A percentile compares a stretch with the other conserved stretches of the same genome.
phyloP scores from a whole-genome alignment of 2,888 invertebrate species.

The Pollenia amentaria region DNA sequence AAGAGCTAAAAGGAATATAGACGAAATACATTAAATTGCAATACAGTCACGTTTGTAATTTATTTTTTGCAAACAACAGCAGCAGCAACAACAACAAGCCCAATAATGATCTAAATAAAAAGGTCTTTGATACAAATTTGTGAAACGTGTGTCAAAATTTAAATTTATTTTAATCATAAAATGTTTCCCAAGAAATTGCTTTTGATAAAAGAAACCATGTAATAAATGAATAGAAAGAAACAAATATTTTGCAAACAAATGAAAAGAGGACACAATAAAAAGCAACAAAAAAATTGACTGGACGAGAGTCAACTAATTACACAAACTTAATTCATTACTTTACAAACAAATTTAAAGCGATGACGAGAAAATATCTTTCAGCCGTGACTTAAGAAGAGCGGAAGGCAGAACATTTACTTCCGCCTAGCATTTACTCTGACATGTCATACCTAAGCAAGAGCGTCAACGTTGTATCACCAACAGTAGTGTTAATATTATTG shows the following conservation, averaged over 20 bases:
- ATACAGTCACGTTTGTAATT: conserved; percentile 57
- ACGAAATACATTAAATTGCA: conserved; percentile 11
- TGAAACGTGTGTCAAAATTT: conserved; percentile 33
- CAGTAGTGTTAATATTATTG: too few relatives aligned
- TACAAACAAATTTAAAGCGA: too few relatives aligned
- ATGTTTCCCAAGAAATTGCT: neutral
- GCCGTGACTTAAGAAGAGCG: too few relatives aligned
- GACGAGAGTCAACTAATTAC: too few relatives aligned
- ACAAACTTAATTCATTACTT: too few relatives aligned
- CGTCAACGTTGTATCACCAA: too few relatives aligned
- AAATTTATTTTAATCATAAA: neutral
- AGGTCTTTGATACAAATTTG: conserved; percentile 13
- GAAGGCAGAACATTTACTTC: too few relatives aligned
- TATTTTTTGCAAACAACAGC: conserved; percentile 2
- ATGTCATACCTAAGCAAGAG: too few relatives aligned
- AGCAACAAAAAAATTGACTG: too few relatives aligned
- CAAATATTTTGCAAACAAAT: neutral
- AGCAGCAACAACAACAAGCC: neutral
- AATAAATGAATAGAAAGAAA: neutral
- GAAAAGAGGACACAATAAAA: neutral
- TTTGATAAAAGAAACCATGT: neutral
- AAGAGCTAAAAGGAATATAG: neutral
- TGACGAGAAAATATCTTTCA: too few relatives aligned
- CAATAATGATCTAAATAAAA: neutral
- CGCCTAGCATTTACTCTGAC: too few relatives aligned